Conservation (phyloP, 2,888 invertebrate species). For the Nephrotoma flavescens region DNA sequence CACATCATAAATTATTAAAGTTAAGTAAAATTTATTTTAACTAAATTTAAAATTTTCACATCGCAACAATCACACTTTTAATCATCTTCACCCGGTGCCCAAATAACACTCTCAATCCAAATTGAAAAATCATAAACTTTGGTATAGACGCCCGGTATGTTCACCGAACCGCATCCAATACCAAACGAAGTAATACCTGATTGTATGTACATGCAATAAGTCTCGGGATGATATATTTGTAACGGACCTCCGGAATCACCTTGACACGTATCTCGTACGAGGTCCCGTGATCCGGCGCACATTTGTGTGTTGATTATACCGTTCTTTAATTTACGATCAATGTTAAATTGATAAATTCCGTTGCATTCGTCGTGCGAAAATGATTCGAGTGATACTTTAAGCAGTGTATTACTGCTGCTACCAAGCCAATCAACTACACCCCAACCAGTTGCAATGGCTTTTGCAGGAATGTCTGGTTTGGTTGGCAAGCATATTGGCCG, state of each 20-base stretch:
- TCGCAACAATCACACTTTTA: background rate
- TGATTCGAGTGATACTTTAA: constrained; percentile 32
- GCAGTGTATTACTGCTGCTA: constrained; percentile 21
- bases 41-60: too few relatives aligned
- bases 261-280: constrained; percentile 36
- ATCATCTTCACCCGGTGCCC: background rate
- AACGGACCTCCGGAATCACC: constrained; percentile 55
- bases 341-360: constrained; percentile 14
- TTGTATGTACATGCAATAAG: constrained; percentile 33
- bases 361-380: constrained; percentile 27
- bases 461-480: constrained; percentile 13
- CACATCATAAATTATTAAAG: too few relatives aligned
- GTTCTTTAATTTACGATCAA: constrained; percentile 18
- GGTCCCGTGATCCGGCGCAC: constrained; percentile 36
- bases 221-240: constrained; percentile 22
- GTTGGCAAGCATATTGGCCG: constrained; percentile 26
- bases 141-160: constrained; percentile 15
- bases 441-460: constrained; percentile 29
- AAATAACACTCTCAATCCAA: background rate
- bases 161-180: constrained; percentile 27
- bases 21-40: too few relatives aligned
- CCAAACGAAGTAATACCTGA: constrained; percentile 38
- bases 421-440: constrained; percentile 24
- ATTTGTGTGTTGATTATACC: constrained; percentile 36
- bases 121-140: background rate